Evolutionary conservation across 2,888 invertebrate species (phyloP).

Genomic region (Lasioglossum lativentre): DNA sequence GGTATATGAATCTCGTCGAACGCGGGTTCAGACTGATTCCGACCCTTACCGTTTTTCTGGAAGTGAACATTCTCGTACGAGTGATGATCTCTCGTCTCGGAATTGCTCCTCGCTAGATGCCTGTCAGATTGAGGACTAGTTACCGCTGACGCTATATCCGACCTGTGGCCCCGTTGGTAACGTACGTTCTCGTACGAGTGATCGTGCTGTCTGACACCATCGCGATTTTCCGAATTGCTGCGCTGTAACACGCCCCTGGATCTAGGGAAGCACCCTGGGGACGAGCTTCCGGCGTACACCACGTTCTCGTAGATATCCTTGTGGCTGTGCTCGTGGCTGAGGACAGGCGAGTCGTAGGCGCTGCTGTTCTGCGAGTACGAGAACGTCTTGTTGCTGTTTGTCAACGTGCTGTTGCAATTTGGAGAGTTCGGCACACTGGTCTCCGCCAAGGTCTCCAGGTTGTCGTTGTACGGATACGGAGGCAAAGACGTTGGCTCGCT

Average conservation of each 20-base stretch:
- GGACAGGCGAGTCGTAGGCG: constrained; percentile 40
- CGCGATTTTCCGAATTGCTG: constrained; percentile 79
- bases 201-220: constrained; percentile 61
- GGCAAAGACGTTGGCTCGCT: constrained; percentile 85
- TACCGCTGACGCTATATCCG: constrained; percentile 49
- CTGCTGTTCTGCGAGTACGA: constrained; percentile 66
- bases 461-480: constrained; percentile 83
- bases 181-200: constrained; percentile 77
- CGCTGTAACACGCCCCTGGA: constrained; percentile 71
- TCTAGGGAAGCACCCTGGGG: constrained; percentile 58
- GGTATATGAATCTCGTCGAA: constrained; percentile 81
- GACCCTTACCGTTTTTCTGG: constrained; percentile 63
- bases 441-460: constrained; percentile 83
- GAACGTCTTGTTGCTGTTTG: constrained; percentile 65
- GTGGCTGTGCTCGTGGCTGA: constrained; percentile 53
- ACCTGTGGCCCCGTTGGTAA: constrained; percentile 69
- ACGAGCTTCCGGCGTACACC: constrained; percentile 56
- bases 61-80: constrained; percentile 77
- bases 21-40: constrained; percentile 69
- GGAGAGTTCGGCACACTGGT: constrained; percentile 81
- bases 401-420: constrained; percentile 66
- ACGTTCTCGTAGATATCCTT: constrained; percentile 72
- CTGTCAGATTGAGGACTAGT: constrained; percentile 61
- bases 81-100: constrained; percentile 75
- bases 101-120: constrained; percentile 72